A percentile compares a stretch with the other conserved stretches of the same genome.
Conservation (phyloP, 2,888 invertebrate genomes). For the Agonopterix arenella region DNA sequence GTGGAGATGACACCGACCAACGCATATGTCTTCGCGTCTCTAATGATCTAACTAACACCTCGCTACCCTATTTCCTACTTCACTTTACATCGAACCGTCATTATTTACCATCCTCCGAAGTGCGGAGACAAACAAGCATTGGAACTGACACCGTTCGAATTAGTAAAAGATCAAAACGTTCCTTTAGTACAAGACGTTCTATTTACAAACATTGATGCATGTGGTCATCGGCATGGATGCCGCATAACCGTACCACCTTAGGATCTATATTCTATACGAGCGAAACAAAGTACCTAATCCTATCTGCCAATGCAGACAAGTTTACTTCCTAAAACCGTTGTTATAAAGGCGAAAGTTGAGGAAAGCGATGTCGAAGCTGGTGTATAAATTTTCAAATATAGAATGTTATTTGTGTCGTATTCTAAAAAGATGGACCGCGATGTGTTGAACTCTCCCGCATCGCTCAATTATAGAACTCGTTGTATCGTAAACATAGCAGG, state of each 20-base stretch:
- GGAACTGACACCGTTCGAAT: constrained; percentile 31
- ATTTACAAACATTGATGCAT: constrained; percentile 77
- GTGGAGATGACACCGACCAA: constrained; percentile 46
- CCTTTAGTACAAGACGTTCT: constrained; percentile 55
- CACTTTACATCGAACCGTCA: constrained; percentile 28
- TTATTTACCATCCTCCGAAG: constrained; percentile 14
- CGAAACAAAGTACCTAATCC: constrained; percentile 42
- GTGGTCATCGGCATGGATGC: constrained; percentile 74
- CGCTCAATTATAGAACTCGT: constrained; percentile 74
- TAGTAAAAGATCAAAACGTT: constrained; percentile 40
- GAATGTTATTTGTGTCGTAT: constrained; percentile 76
- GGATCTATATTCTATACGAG: constrained; percentile 54
- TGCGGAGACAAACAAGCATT: constrained; percentile 31
- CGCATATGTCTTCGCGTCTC: constrained; percentile 27
- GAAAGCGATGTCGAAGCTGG: constrained; percentile 31
- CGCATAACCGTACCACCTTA: constrained; percentile 69
- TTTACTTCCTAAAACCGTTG: constrained; percentile 24
- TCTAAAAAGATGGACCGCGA: constrained; percentile 76
- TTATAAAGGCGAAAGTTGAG: constrained; percentile 38
- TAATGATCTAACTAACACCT: constrained; percentile 10
- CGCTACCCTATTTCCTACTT: constrained; percentile 20
- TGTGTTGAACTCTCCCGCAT: constrained; percentile 76
- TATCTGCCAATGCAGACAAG: constrained; percentile 19
- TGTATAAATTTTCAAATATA: constrained; percentile 74
- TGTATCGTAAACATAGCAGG: constrained; percentile 53